phyloP scores from a whole-genome alignment of 2,888 invertebrate species.

The Ectobius pallidus region DNA sequence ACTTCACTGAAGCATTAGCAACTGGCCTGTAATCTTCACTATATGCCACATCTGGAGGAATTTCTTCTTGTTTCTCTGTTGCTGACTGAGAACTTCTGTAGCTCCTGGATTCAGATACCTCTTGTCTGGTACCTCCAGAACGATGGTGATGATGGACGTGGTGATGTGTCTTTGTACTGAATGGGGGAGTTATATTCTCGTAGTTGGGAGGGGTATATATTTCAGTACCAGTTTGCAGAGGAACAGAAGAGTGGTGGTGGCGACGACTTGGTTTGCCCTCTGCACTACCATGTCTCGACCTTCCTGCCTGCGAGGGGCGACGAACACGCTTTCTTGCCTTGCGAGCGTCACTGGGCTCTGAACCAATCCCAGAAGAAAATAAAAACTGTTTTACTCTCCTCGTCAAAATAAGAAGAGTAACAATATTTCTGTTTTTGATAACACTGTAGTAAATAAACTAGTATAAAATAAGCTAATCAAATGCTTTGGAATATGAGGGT shows the following conservation, averaged over 20 bases:
- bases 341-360: conserved; percentile 55
- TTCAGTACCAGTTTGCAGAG: conserved; percentile 1
- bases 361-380: conserved; percentile 32
- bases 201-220: conserved; percentile 29
- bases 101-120: conserved; percentile 1
- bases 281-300: conserved; percentile 37
- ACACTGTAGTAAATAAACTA: background rate
- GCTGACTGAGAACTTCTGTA: too few species aligned
- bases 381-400: background rate
- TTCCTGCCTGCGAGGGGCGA: conserved; percentile 52
- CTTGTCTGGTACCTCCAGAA: background rate
- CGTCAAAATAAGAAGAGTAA: conserved; percentile 9
- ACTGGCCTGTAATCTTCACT: conserved; percentile 45
- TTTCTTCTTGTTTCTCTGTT: conserved; percentile 44
- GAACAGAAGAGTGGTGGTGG: conserved; percentile 31
- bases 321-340: conserved; percentile 52
- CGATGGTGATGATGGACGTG: conserved; percentile 30
- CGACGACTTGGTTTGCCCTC: conserved; percentile 36
- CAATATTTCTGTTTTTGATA: background rate
- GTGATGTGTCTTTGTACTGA: conserved; percentile 8
- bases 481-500: background rate
- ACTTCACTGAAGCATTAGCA: background rate
- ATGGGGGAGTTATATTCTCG: conserved; percentile 30
- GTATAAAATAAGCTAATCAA: background rate
- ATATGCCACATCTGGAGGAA: conserved; percentile 52